A percentile compares a stretch with the other conserved stretches of the same genome.
These are phyloP conservation scores for Entomobrya multifasciata DNA, from an alignment of 2,888 invertebrate species.

Conservation along the genomic window DNA sequence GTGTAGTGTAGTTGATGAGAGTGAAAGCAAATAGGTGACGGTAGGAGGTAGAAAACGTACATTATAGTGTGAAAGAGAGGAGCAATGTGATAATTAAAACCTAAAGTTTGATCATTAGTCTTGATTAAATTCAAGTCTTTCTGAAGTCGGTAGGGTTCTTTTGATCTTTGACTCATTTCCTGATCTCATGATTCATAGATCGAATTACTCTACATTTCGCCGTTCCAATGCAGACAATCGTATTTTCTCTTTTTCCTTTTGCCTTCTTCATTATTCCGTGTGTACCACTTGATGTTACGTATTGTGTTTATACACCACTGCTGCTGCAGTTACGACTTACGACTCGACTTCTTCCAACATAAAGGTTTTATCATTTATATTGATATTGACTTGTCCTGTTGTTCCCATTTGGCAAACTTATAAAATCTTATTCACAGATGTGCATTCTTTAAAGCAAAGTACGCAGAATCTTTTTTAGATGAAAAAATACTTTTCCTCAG, in stretches of 20 bases:
- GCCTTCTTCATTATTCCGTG: neutral
- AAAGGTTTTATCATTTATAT: conserved; percentile 20
- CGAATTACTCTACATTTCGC: conserved; percentile 76
- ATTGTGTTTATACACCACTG: neutral
- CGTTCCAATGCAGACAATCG: conserved; percentile 40
- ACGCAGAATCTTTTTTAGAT: neutral
- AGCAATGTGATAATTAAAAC: conserved; percentile 80
- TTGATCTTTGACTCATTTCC: conserved; percentile 80
- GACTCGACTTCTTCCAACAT: conserved; percentile 10
- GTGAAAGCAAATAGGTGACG: conserved; percentile 39
- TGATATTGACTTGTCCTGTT: conserved; percentile 41
- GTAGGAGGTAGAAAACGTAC: conserved; percentile 31
- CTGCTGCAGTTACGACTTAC: too few species aligned
- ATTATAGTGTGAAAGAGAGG: conserved; percentile 57
- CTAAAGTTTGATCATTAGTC: conserved; percentile 80
- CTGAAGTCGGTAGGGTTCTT: conserved; percentile 76
- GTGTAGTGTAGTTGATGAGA: neutral
- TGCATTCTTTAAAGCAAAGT: neutral
- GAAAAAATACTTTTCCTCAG: neutral
- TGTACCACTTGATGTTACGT: neutral
- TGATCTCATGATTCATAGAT: conserved; percentile 79
- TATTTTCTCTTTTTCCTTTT: conserved; percentile 29
- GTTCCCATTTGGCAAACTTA: conserved; percentile 39
- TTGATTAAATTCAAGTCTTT: conserved; percentile 80
- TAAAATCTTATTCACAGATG: conserved; percentile 28